These are phyloP conservation scores for Lota lota DNA, from an alignment of 2,113 vertebrate species.

Conservation along the genomic window DNA sequence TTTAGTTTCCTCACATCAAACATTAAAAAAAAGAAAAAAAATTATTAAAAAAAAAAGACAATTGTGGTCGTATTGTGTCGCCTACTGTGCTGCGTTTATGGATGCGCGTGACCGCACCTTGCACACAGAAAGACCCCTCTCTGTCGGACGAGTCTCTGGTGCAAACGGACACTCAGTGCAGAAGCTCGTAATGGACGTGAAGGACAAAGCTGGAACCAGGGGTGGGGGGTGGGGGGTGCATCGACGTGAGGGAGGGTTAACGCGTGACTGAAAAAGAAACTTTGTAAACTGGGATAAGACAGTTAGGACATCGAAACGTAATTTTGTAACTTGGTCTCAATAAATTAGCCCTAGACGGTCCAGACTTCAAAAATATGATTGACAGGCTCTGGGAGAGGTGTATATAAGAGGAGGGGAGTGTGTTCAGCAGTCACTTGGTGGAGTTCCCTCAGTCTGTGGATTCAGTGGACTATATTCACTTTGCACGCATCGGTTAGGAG, in stretches of 20 bases:
- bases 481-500: constrained; percentile 37
- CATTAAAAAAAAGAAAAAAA: too few species aligned
- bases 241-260: constrained; percentile 19
- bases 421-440: constrained; percentile 36
- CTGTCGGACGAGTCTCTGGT: too few species aligned
- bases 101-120: too few species aligned
- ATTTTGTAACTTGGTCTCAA: constrained; percentile 73
- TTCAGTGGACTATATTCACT: constrained; percentile 34
- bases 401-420: constrained; percentile 70
- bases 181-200: too few species aligned
- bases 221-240: constrained; percentile 16
- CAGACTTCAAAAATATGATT: constrained; percentile 61
- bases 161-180: too few species aligned
- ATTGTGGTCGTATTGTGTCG: too few species aligned
- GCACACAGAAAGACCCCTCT: too few species aligned
- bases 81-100: too few species aligned
- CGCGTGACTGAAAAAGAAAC: constrained; percentile 6
- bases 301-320: constrained; percentile 68
- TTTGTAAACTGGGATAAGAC: constrained; percentile 53
- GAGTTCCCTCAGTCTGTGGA: constrained; percentile 53
- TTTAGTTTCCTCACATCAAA: too few species aligned
- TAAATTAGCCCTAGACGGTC: constrained; percentile 50
- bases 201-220: background rate
- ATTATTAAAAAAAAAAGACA: background rate
- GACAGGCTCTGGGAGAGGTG: constrained; percentile 63